Evolutionary conservation across 1,140 invertebrate species (phyloP).

Genomic region (Pantala flavescens): DNA sequence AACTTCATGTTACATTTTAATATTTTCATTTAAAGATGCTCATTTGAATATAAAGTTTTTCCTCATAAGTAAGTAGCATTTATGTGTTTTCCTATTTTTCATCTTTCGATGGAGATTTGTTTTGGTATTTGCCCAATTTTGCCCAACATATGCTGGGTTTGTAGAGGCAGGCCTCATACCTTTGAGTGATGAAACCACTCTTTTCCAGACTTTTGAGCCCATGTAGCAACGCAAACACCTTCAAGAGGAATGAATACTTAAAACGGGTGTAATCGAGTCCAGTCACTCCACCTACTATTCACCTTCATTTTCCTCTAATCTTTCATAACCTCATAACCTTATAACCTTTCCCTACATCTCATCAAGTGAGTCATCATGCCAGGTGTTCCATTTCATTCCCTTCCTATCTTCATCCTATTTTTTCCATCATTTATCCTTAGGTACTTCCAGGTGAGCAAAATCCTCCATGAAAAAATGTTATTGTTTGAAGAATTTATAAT

Average conservation of each 20-base stretch:
- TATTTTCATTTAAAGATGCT: too few species aligned
- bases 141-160: too few species aligned
- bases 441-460: neutral
- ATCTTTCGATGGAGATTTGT: neutral
- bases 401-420: neutral
- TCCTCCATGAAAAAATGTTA: neutral
- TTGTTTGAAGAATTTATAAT: neutral
- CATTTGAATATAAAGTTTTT: too few species aligned
- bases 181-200: conserved; percentile 21
- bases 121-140: too few species aligned
- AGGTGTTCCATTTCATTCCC: neutral
- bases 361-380: neutral
- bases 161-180: neutral
- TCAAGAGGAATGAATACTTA: conserved; percentile 12
- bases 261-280: neutral
- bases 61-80: neutral
- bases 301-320: neutral
- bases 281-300: neutral
- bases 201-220: conserved; percentile 19
- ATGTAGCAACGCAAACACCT: conserved; percentile 6
- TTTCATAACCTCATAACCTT: neutral
- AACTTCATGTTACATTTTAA: too few species aligned
- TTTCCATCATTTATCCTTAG: neutral
- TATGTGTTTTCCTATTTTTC: neutral
- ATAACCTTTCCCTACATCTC: neutral